Evolutionary conservation across 2,113 vertebrate species (phyloP), one percentile per base, ranked within the genome.

Genomic region (Ptychochromis oligacanthus): DNA sequence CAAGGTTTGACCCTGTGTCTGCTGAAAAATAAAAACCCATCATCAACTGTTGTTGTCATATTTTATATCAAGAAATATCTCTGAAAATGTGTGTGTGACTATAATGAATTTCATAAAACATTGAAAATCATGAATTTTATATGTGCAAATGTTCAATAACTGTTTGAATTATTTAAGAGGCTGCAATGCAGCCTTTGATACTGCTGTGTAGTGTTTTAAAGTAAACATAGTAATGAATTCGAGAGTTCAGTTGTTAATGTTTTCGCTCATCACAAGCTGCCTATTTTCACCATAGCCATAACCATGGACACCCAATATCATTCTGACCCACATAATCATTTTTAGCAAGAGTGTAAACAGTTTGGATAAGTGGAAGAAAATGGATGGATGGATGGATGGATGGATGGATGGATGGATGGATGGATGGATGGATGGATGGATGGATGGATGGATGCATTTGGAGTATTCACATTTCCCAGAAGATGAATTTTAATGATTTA

Each of bases 1-100:
- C 87, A 78, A 83, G 77, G 79, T 59, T 80, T 86, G 58, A 84
- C 55, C 55, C 57, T 49, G 67, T 60, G 14, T 43, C 46, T 54
- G 24, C 55, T 55, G 20, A 49, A 74, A 75, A 77, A 52, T 8
- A 34, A 18, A 43, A 20, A 22, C 64, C 20, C 15, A n/a, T 65
- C 40, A 62, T 72, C 7, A 78, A 80, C 34, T 7, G 4, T 13
- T 56, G 49, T 78, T 57, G 36, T 70, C 9, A 49, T 58, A 17
- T 81, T 75, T 74, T 6, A 6, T 7, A 54, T 9, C 14, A 34
- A 82, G 43, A 49, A 38, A 79, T 60, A 61, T 9, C 3, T 59
- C 15, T 20, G 28, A n/a, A 79, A 62, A 70, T 5, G 1, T 5
- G 49, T 17, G 12, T 61, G 13, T 52, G 5, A 36, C 52, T 36